Conservation (phyloP, 2,113 vertebrate species). For the Ornithorhynchus anatinus region DNA sequence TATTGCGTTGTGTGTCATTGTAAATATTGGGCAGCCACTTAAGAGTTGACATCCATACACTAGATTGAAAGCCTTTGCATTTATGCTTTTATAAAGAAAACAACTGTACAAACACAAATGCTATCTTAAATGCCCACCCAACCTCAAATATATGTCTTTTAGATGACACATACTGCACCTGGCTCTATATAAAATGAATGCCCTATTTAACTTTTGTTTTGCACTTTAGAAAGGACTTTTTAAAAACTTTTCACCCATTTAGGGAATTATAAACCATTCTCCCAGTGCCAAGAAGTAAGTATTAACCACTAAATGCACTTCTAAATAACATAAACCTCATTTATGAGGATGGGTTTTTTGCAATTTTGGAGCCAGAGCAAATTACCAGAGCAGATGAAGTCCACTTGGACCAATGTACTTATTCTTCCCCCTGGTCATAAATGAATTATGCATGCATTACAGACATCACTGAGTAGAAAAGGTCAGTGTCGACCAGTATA, state of each 20-base stretch:
- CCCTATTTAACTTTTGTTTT: not conserved
- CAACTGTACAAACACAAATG: slow-evolving; percentile 56
- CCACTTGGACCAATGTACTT: slow-evolving; percentile 35
- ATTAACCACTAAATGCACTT: slow-evolving; percentile 63
- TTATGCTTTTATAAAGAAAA: slow-evolving; percentile 69
- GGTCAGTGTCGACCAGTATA: slow-evolving; percentile 46
- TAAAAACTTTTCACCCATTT: slow-evolving; percentile 4
- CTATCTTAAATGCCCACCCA: slow-evolving; percentile 34
- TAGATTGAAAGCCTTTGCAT: slow-evolving; percentile 55
- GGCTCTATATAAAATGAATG: slow-evolving; percentile 44
- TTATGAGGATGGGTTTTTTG: slow-evolving; percentile 54
- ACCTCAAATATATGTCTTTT: slow-evolving; percentile 11
- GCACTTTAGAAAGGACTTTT: slow-evolving; percentile 13
- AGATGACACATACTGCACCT: slow-evolving; percentile 50
- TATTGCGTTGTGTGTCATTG: slow-evolving; percentile 66
- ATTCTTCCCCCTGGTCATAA: slow-evolving; percentile 38
- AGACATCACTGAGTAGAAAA: slow-evolving; percentile 37
- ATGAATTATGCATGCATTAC: slow-evolving; percentile 53
- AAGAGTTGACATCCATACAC: slow-evolving; percentile 67
- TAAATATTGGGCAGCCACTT: slow-evolving; percentile 38
- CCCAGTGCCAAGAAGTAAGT: slow-evolving; percentile 8
- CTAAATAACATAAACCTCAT: slow-evolving; percentile 47
- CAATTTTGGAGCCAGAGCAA: slow-evolving; percentile 58
- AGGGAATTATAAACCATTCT: too few relatives aligned
- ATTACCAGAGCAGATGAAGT: slow-evolving; percentile 51